Percentiles rank a stretch among this genome's conserved stretches.
Evolutionary conservation across 2,888 invertebrate species (phyloP).

Genomic region (Watsonalla binaria): DNA sequence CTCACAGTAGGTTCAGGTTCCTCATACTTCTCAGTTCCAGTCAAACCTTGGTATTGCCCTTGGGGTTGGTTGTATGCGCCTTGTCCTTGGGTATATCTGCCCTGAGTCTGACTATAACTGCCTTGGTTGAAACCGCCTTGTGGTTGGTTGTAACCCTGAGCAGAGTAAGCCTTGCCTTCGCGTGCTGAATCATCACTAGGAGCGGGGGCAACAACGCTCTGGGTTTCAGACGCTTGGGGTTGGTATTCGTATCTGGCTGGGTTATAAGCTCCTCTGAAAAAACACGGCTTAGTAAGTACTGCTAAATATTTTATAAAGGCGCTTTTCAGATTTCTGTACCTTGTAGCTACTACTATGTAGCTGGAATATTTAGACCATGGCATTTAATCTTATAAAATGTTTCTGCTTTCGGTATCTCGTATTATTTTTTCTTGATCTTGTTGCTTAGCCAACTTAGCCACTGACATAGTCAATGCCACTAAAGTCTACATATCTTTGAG

Average conservation of each 20-base stretch:
- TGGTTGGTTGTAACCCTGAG: slow-evolving; percentile 13
- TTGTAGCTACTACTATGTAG: not conserved
- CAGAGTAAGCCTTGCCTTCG: slow-evolving; percentile 31
- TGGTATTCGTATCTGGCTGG: slow-evolving; percentile 16
- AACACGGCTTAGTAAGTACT: not conserved
- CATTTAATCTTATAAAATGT: no score
- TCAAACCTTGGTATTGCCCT: not conserved
- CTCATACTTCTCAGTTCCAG: slow-evolving; percentile 14
- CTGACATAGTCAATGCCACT: no score
- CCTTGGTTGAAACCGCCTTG: slow-evolving; percentile 12
- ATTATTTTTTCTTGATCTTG: no score
- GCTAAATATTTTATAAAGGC: no score
- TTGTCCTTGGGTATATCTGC: slow-evolving; percentile 5
- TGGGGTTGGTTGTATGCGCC: slow-evolving; percentile 8
- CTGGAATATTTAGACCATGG: no score
- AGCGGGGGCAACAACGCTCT: slow-evolving; percentile 16
- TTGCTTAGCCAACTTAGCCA: no score
- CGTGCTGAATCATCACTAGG: slow-evolving; percentile 17
- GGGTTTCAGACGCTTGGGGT: slow-evolving; percentile 19
- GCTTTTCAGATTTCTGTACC: not conserved
- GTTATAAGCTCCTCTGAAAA: slow-evolving; percentile 7
- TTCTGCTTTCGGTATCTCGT: no score
- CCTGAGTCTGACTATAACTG: slow-evolving; percentile 18
- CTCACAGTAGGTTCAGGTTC: slow-evolving; percentile 68
- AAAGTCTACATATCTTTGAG: no score